Percentiles rank a stretch among this genome's conserved stretches.
Evolutionary conservation across 2,797 vertebrate species (phyloP).

Genomic region (Acanthurus leucopareius): DNA sequence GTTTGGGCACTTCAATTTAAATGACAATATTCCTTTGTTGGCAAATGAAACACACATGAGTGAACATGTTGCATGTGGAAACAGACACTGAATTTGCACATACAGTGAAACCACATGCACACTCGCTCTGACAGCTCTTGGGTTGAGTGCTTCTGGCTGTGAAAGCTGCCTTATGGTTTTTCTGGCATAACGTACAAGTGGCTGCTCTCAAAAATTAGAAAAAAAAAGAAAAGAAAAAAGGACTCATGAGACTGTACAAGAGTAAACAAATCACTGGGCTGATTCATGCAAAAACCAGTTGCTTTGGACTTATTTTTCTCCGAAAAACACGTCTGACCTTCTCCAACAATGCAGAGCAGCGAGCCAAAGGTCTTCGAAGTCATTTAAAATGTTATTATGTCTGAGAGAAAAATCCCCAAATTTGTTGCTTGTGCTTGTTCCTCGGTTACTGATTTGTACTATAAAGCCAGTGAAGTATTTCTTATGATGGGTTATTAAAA

Average conservation of each 20-base stretch:
- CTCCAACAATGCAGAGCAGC: conserved; percentile 5
- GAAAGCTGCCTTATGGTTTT: conserved; percentile 61
- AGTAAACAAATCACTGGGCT: conserved; percentile 61
- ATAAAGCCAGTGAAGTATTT: neutral
- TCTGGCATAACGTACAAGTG: conserved; percentile 55
- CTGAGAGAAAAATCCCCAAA: neutral
- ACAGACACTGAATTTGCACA: conserved; percentile 38
- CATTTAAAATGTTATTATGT: neutral
- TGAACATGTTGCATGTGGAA: conserved; percentile 9
- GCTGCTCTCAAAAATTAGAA: conserved; percentile 37
- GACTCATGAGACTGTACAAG: conserved; percentile 47
- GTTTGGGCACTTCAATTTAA: conserved; percentile 53
- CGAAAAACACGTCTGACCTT: conserved; percentile 22
- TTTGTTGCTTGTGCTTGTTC: neutral
- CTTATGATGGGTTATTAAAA: neutral
- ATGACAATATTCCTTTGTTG: conserved; percentile 38
- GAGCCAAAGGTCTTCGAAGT: conserved; percentile 12
- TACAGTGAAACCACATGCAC: conserved; percentile 16
- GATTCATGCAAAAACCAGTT: conserved; percentile 28
- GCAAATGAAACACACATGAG: conserved; percentile 15
- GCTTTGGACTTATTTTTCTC: conserved; percentile 16
- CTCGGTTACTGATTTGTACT: neutral
- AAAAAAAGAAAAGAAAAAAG: conserved; percentile 5
- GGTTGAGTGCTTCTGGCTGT: conserved; percentile 49
- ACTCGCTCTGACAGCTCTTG: conserved; percentile 42